Evolutionary conservation across 1,140 invertebrate genomes (phyloP).

Genomic region (Camponotus pennsylvanicus): DNA sequence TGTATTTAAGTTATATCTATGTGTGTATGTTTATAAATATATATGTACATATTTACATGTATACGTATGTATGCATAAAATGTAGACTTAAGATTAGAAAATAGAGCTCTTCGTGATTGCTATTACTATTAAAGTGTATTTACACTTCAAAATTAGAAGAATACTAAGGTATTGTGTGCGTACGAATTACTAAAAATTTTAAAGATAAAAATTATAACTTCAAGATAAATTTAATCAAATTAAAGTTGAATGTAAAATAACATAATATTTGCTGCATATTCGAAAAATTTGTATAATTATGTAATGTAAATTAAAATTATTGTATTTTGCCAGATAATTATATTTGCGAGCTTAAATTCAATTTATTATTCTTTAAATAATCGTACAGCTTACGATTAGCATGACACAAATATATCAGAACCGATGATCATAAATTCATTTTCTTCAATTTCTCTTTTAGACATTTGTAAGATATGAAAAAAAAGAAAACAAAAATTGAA

Average conservation of each 20-base stretch:
- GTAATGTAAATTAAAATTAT: background rate
- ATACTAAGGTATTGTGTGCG: too few relatives aligned
- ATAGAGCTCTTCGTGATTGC: too few relatives aligned
- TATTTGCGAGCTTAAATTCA: background rate
- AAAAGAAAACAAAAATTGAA: background rate
- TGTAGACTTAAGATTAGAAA: too few relatives aligned
- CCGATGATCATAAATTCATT: background rate
- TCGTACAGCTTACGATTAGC: background rate
- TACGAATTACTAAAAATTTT: too few relatives aligned
- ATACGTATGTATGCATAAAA: background rate
- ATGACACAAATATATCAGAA: background rate
- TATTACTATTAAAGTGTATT: background rate
- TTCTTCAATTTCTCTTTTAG: background rate
- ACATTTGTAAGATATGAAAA: background rate
- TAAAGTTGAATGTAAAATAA: background rate
- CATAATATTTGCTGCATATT: background rate
- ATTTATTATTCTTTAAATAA: background rate
- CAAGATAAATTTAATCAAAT: background rate
- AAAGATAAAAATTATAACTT: background rate
- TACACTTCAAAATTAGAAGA: background rate
- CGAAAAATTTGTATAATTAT: background rate
- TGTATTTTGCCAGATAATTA: background rate
- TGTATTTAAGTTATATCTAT: background rate
- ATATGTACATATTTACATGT: background rate
- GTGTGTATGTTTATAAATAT: background rate